Evolutionary conservation across 2,888 invertebrate genomes (phyloP).

Genomic region (Fissipunctia ypsillon): DNA sequence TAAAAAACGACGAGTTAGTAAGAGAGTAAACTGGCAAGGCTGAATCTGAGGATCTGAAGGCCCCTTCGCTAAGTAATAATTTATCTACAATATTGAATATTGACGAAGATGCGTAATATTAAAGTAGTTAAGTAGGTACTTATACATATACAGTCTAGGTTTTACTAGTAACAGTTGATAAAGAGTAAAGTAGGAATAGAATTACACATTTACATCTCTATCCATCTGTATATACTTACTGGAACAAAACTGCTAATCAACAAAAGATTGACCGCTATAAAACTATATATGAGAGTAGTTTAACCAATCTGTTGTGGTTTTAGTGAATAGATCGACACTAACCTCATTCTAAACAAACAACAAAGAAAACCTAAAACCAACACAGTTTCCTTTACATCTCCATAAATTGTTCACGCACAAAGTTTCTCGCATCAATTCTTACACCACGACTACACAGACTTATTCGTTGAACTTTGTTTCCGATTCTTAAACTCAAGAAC

Average conservation of each 20-base stretch:
- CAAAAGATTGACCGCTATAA: slow-evolving; percentile 20
- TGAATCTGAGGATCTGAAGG: background rate
- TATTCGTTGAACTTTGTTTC: slow-evolving; percentile 55
- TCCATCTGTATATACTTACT: background rate
- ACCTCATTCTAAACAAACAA: slow-evolving; percentile 41
- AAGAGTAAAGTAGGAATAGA: background rate
- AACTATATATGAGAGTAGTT: too few species aligned
- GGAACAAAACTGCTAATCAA: slow-evolving; percentile 8
- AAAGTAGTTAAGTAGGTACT: too few species aligned
- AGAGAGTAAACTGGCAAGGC: too few species aligned
- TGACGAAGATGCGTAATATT: background rate
- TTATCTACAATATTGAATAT: background rate
- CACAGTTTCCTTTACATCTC: slow-evolving; percentile 18
- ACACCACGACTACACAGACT: slow-evolving; percentile 24
- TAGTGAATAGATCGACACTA: slow-evolving; percentile 21
- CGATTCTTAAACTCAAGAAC: slow-evolving; percentile 61
- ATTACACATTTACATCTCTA: background rate
- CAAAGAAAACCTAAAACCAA: slow-evolving; percentile 42
- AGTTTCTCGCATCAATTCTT: slow-evolving; percentile 5
- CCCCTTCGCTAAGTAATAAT: background rate
- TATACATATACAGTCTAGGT: background rate
- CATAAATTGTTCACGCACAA: slow-evolving; percentile 31
- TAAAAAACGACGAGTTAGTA: too few species aligned
- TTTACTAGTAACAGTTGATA: background rate
- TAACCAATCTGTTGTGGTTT: slow-evolving; percentile 5